Conservation (phyloP, 2,113 vertebrate species). For the Oplegnathus fasciatus region DNA sequence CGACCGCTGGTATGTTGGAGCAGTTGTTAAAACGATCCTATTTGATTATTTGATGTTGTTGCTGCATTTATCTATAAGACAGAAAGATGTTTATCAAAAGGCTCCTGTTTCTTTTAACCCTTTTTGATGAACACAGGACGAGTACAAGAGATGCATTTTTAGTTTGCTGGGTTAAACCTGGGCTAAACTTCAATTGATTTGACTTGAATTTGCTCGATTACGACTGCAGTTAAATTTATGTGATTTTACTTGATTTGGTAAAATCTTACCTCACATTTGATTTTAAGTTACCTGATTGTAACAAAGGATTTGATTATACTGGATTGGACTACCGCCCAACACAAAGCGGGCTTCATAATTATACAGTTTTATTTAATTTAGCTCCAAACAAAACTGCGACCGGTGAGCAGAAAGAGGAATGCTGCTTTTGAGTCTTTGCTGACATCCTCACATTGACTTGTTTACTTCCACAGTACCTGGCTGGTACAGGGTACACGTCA, state of each 20-base stretch:
- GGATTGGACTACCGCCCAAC: neutral
- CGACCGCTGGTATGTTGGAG: conserved; percentile 82
- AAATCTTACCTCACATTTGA: neutral
- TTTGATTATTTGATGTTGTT: neutral
- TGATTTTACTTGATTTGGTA: neutral
- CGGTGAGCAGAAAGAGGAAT: neutral
- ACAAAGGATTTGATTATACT: neutral
- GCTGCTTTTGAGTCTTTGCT: neutral
- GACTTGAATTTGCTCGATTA: neutral
- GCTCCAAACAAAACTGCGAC: neutral
- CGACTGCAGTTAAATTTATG: neutral
- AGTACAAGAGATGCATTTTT: neutral
- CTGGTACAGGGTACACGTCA: too few relatives aligned
- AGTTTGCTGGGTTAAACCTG: neutral
- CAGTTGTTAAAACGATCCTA: neutral
- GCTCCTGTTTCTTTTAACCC: neutral
- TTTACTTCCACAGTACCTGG: conserved; percentile 2
- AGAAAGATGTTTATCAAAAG: neutral
- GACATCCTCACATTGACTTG: neutral
- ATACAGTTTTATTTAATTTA: neutral
- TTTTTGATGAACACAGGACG: neutral
- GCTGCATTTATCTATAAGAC: neutral
- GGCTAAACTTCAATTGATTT: neutral
- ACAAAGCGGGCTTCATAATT: conserved; percentile 1
- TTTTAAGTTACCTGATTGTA: neutral